Evolutionary conservation across 2,113 vertebrate genomes (phyloP), one percentile per base, ranked within the genome.

Genomic region (Canis aureus): DNA sequence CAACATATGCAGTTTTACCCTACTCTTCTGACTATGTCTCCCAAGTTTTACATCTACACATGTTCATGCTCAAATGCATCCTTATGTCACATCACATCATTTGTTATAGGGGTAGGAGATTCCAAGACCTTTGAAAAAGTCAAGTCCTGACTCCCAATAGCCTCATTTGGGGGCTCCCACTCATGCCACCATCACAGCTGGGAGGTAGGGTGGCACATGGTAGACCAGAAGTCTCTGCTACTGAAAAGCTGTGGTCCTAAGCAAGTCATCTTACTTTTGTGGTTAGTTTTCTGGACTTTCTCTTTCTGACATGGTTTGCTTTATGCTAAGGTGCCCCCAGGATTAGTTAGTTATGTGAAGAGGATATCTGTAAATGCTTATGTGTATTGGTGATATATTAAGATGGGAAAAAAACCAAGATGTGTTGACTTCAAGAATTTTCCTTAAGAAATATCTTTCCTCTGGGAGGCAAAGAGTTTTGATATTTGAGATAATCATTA

Each of bases 121-220:
- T 43, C 25, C 1, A 35, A 57, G 10, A 29, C 8, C 27, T 80
- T 27, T 49, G 71, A 71, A 57, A 62, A 59, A 88, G 13, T 11
- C 25, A 55, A 38, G 55, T 15, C 7, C 32, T 9, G 15, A 27
- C 22, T n/a, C 3, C 27, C 62, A 17, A 4, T 0, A 74, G 10
- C 27, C 35, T 64, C 12, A 3, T 11, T 15, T 51, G 92, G 17
- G 51, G 8, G 12, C 3, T 51, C 25, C 62, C 19, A 35, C 15
- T 0, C 4, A 5, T 11, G 5, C 5, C 9, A 2, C 5, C 3
- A 12, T 29, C 19, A 12, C 0, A 13, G 25, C 69, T 55, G 11
- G 1, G 95, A 85, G 20, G 55, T 29, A 20, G 22, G 1, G 0
- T 43, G 43, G 43, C 43, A 43, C 0, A 2, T 20, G 35, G 67